A percentile compares a stretch with the other conserved stretches of the same genome.
Conservation (phyloP, 2,888 invertebrate genomes). For the Congeria kusceri region DNA sequence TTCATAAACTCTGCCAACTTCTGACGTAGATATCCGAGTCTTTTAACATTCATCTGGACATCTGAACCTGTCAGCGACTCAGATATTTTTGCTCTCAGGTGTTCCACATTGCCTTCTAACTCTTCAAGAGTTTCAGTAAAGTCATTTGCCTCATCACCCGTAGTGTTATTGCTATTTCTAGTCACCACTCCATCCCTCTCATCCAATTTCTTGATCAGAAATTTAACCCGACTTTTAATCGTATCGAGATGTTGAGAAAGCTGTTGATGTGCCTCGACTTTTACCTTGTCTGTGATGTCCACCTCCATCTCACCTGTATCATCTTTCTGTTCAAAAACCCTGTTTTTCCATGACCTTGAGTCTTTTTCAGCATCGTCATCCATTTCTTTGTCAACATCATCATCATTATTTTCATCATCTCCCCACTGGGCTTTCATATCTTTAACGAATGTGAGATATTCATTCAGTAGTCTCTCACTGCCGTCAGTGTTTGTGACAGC, state of each 20-base stretch:
- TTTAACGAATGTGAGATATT: background rate
- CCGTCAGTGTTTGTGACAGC: too few species aligned
- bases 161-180: background rate
- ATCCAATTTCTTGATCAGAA: constrained; percentile 15
- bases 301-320: background rate
- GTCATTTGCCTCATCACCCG: background rate
- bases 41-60: constrained; percentile 5
- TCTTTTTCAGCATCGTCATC: background rate
- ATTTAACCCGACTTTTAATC: constrained; percentile 21
- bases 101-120: constrained; percentile 1
- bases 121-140: background rate
- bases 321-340: background rate
- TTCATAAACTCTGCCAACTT: constrained; percentile 21
- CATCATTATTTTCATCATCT: background rate
- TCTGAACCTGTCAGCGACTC: constrained; percentile 25
- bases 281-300: constrained; percentile 11
- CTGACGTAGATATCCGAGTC: background rate
- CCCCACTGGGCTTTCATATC: background rate
- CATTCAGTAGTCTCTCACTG: background rate
- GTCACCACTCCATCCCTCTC: constrained; percentile 3
- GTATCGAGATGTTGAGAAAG: constrained; percentile 10
- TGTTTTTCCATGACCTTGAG: background rate
- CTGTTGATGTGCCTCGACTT: constrained; percentile 8
- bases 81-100: constrained; percentile 11
- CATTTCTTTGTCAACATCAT: constrained; percentile 2